These are phyloP conservation scores for Syngnathus typhle DNA, from an alignment of 2,113 vertebrate genomes.

Conservation along the genomic window DNA sequence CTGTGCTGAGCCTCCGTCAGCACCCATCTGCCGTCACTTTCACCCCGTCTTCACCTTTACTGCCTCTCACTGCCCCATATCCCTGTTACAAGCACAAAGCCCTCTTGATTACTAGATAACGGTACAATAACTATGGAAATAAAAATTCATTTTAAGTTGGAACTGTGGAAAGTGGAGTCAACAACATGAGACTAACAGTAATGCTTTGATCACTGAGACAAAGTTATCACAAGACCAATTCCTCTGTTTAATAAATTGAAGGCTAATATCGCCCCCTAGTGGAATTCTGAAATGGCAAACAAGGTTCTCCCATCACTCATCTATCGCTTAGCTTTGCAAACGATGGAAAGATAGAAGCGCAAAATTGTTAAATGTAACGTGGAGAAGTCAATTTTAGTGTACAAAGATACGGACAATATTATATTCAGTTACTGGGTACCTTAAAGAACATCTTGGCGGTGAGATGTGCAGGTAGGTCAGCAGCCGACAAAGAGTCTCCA, in stretches of 20 bases:
- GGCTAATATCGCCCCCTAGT: slow-evolving; percentile 51
- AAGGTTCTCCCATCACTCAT: too few relatives aligned
- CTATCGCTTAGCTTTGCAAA: too few relatives aligned
- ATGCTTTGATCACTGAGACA: background rate
- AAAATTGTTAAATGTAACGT: too few relatives aligned
- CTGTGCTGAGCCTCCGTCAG: slow-evolving; percentile 35
- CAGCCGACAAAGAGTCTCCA: too few relatives aligned
- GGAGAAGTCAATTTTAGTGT: too few relatives aligned
- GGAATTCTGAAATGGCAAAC: slow-evolving; percentile 16
- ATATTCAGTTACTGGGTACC: too few relatives aligned
- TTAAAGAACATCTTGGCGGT: too few relatives aligned
- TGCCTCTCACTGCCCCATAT: slow-evolving; percentile 45
- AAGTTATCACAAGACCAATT: slow-evolving; percentile 8
- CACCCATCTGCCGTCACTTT: slow-evolving; percentile 49
- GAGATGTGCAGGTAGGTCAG: too few relatives aligned
- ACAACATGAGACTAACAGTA: background rate
- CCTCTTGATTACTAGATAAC: slow-evolving; percentile 31
- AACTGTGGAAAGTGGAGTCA: background rate
- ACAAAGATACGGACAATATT: too few relatives aligned
- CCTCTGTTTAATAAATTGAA: slow-evolving; percentile 9
- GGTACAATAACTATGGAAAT: slow-evolving; percentile 22
- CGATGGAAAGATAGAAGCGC: too few relatives aligned
- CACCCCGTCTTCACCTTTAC: slow-evolving; percentile 44
- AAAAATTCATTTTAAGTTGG: background rate
- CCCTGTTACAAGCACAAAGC: slow-evolving; percentile 38